Evolutionary conservation across 1,140 invertebrate species (phyloP).

Genomic region (Ladona fulva): DNA sequence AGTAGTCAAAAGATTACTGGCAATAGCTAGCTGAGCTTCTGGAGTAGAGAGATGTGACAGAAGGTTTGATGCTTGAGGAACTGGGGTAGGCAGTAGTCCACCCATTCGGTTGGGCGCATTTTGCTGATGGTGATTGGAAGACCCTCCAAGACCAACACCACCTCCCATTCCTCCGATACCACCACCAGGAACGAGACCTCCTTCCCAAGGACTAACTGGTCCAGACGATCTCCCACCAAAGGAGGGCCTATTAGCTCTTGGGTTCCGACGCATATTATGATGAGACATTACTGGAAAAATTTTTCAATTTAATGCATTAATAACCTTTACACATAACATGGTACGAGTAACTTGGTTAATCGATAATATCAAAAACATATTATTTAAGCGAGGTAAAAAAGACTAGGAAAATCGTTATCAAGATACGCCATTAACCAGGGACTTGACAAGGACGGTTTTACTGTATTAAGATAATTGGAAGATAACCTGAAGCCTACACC

Average conservation of each 20-base stretch:
- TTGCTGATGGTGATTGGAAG: neutral
- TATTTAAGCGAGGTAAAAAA: too few species aligned
- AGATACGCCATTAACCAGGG: too few species aligned
- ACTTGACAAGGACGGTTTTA: too few species aligned
- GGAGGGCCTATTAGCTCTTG: neutral
- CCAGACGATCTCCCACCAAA: conserved; percentile 2
- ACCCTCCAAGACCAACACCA: neutral
- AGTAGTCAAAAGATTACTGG: conserved; percentile 40
- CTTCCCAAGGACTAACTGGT: conserved; percentile 40
- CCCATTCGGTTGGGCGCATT: neutral
- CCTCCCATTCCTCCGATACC: conserved; percentile 13
- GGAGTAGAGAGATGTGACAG: conserved; percentile 36
- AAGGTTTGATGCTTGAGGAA: conserved; percentile 33
- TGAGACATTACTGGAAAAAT: neutral
- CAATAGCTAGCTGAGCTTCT: conserved; percentile 39
- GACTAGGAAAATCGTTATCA: too few species aligned
- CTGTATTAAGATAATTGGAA: too few species aligned
- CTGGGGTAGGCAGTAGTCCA: conserved; percentile 36
- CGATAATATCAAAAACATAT: too few species aligned
- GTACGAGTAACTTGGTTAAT: too few species aligned
- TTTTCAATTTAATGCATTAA: neutral
- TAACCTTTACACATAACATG: too few species aligned
- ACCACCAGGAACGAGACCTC: conserved; percentile 41
- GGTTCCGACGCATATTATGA: neutral
- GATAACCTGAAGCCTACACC: too few species aligned